Evolutionary conservation across 2,888 invertebrate species (phyloP).

Genomic region (Protodeltote pygarga): DNA sequence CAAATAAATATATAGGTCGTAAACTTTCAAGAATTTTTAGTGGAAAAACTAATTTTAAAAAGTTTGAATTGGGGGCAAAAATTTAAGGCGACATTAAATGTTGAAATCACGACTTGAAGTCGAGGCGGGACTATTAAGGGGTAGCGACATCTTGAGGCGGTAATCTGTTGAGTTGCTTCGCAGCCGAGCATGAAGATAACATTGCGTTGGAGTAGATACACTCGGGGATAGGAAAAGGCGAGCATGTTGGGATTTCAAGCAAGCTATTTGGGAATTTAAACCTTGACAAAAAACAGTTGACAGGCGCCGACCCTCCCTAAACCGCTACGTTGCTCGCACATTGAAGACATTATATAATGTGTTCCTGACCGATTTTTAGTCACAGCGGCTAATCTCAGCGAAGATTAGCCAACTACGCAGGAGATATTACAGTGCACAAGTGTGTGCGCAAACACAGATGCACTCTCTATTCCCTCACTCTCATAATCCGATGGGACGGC

Average conservation of each 20-base stretch:
- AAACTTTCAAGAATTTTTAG: no score
- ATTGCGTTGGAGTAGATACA: slow-evolving; percentile 6
- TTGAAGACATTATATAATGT: no score
- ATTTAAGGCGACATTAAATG: slow-evolving; percentile 1
- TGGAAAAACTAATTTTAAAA: no score
- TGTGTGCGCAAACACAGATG: no score
- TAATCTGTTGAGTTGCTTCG: slow-evolving; percentile 30
- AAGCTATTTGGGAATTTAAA: neutral
- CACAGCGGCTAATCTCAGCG: no score
- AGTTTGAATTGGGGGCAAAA: neutral
- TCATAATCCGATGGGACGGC: no score
- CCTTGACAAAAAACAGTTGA: neutral
- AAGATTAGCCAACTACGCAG: no score
- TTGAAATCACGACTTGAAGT: neutral
- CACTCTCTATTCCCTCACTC: no score
- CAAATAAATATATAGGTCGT: no score
- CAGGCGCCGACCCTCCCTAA: neutral
- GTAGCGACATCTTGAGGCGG: slow-evolving; percentile 26
- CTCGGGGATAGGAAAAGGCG: neutral
- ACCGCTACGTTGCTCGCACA: no score
- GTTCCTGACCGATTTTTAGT: no score
- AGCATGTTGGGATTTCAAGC: neutral
- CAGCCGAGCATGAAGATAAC: slow-evolving; percentile 18
- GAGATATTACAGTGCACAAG: no score
- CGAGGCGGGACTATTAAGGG: slow-evolving; percentile 8